These are phyloP conservation scores for Lochmaea capreae DNA, from an alignment of 2,888 invertebrate species.

Conservation along the genomic window DNA sequence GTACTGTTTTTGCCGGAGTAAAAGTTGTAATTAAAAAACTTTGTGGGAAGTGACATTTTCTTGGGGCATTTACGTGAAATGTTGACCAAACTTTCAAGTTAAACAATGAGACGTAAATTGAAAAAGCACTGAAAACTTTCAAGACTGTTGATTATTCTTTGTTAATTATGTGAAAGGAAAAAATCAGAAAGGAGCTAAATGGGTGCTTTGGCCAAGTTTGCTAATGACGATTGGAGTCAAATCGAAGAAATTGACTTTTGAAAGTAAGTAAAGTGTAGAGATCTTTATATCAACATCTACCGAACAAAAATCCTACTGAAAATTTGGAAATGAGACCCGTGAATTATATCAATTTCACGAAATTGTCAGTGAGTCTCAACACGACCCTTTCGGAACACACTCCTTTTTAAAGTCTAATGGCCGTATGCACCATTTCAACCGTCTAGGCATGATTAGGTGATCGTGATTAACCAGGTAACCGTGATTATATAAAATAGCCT, in stretches of 20 bases:
- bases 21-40: constrained; percentile 53
- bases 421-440: no score
- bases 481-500: no score
- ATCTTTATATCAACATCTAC: background rate
- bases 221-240: constrained; percentile 7
- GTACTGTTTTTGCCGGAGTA: constrained; percentile 40
- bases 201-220: background rate
- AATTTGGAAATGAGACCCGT: background rate
- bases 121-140: constrained; percentile 41
- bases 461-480: no score
- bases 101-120: constrained; percentile 48
- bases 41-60: constrained; percentile 51
- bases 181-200: constrained; percentile 18
- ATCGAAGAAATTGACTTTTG: constrained; percentile 8
- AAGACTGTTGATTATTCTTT: constrained; percentile 34
- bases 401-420: no score
- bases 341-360: background rate
- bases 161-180: constrained; percentile 34
- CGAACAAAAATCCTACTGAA: background rate
- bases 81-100: constrained; percentile 48
- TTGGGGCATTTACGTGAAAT: constrained; percentile 44
- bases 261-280: background rate
- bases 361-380: no score
- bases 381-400: no score
- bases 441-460: no score